A percentile compares a stretch with the other conserved stretches of the same genome.
Evolutionary conservation across 1,140 invertebrate genomes (phyloP).

Genomic region (Formica selysi): DNA sequence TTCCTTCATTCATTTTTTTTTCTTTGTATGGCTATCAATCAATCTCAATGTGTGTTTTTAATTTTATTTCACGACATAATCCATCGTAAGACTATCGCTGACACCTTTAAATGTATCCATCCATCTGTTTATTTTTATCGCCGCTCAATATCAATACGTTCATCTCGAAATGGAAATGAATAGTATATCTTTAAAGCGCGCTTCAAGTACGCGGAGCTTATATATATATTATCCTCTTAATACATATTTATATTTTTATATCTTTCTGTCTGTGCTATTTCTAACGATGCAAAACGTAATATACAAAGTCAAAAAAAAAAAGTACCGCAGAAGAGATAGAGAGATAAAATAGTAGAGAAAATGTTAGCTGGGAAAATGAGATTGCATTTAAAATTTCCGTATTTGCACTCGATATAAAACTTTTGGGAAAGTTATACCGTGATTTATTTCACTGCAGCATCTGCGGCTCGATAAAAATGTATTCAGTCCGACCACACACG

Average conservation of each 20-base stretch:
- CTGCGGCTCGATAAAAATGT: conserved; percentile 2
- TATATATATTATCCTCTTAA: neutral
- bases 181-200: neutral
- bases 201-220: neutral
- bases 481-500: neutral
- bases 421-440: conserved; percentile 16
- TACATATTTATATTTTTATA: neutral
- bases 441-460: conserved; percentile 36
- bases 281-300: neutral
- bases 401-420: conserved; percentile 38
- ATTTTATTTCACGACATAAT: conserved; percentile 10
- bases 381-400: conserved; percentile 20
- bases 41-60: neutral
- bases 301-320: neutral
- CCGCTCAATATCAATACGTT: neutral
- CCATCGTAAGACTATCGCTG: neutral
- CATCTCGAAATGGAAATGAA: neutral
- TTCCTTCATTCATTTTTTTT: neutral
- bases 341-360: conserved; percentile 17
- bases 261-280: neutral
- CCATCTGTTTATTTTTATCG: conserved; percentile 25
- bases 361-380: neutral
- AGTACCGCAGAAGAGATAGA: neutral
- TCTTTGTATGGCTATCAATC: neutral
- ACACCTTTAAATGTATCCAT: neutral